phyloP scores from a whole-genome alignment of 2,797 vertebrate species.

The Uromys caudimaculatus region DNA sequence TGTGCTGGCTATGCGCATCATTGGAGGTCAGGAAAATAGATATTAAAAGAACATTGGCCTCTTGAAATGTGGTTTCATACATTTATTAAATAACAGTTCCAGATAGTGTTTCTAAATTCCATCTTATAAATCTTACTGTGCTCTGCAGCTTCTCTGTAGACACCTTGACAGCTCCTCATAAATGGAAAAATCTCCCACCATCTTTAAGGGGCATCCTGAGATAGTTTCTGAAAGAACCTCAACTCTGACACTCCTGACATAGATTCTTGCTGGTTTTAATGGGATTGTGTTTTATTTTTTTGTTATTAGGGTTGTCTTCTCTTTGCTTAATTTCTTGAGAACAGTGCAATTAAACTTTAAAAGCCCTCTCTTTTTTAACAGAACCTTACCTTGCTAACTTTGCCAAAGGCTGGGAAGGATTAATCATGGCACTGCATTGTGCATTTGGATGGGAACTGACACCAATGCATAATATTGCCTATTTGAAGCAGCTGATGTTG shows the following conservation, averaged over 20 bases:
- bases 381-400: not conserved
- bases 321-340: conserved; percentile 65
- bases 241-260: not conserved
- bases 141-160: conserved; percentile 1
- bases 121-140: conserved; percentile 35
- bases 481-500: conserved; percentile 67
- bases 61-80: not conserved
- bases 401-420: conserved; percentile 56
- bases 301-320: not conserved
- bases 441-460: conserved; percentile 64
- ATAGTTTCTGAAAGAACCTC: not conserved
- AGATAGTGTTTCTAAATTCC: conserved; percentile 6
- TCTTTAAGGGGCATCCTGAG: not conserved
- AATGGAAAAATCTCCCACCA: not conserved
- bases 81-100: not conserved
- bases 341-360: conserved; percentile 59
- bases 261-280: conserved; percentile 1
- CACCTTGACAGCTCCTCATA: not conserved
- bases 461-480: conserved; percentile 43
- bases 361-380: conserved; percentile 49
- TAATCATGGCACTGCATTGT: conserved; percentile 41
- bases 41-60: not conserved
- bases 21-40: not conserved
- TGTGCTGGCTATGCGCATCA: not conserved
- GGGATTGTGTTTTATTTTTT: not conserved